A percentile compares a stretch with the other conserved stretches of the same genome.
Conservation (phyloP, 64 coral and sea anemone genomes). For the Stylophora pistillata region DNA sequence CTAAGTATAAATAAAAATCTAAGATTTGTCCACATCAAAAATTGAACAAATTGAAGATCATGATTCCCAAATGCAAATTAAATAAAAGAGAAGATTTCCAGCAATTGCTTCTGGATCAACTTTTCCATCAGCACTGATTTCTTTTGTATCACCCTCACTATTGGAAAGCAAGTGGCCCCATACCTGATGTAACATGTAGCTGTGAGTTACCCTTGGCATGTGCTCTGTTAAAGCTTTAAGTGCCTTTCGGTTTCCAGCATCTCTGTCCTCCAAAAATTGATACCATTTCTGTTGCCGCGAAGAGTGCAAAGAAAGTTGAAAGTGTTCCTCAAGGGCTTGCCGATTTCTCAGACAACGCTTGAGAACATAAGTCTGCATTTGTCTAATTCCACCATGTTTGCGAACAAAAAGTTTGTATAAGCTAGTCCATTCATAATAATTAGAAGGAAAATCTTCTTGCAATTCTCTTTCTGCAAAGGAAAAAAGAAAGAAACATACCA, state of each 20-base stretch:
- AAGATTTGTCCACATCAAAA: no score
- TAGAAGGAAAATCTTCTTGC: conserved; percentile 84
- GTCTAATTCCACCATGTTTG: conserved; percentile 93
- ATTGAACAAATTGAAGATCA: no score
- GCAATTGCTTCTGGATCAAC: no score
- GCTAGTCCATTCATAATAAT: conserved; percentile 99
- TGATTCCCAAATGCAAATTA: no score
- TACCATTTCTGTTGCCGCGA: conserved; percentile 99
- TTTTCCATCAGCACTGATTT: no score
- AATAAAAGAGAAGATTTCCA: no score
- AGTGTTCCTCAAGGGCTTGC: conserved; percentile 98
- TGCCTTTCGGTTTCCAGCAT: conserved; percentile 93
- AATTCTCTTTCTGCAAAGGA: conserved; percentile 62
- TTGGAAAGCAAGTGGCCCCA: neutral
- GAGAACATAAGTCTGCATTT: conserved; percentile 99
- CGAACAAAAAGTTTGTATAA: conserved; percentile 99
- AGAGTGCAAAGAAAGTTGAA: conserved; percentile 94
- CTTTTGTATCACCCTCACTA: no score
- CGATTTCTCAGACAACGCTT: conserved; percentile 96
- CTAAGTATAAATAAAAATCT: no score
- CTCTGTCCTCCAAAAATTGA: conserved; percentile 97
- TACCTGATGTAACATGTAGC: conserved; percentile 99
- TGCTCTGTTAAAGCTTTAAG: conserved; percentile 98
- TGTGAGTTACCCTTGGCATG: conserved; percentile 98
- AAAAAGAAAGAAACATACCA: conserved; percentile 1